phyloP scores from a whole-genome alignment of 2,113 vertebrate species.

The Actinemys pallida region DNA sequence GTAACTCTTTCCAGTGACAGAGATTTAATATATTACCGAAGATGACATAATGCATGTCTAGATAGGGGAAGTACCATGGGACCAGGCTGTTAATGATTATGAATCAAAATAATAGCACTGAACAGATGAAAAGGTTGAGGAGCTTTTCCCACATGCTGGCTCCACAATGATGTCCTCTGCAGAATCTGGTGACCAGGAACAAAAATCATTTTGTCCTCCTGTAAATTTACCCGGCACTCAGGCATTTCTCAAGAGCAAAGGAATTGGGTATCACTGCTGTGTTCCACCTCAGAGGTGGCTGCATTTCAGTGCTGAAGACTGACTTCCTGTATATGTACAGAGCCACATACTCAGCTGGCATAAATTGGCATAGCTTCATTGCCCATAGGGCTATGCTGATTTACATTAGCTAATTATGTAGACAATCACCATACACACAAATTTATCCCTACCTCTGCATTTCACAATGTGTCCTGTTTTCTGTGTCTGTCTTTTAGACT shows the following conservation, averaged over 20 bases:
- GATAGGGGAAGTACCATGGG: background rate
- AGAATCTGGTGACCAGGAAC: background rate
- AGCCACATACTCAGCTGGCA: background rate
- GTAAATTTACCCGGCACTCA: background rate
- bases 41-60: background rate
- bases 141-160: background rate
- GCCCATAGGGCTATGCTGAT: background rate
- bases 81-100: background rate
- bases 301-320: background rate
- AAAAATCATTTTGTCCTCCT: background rate
- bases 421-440: fast-evolving
- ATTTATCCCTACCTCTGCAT: background rate
- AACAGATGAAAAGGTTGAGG: background rate
- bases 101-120: background rate
- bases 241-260: background rate
- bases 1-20: background rate
- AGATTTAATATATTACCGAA: background rate
- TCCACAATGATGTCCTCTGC: background rate
- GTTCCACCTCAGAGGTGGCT: conserved; percentile 4
- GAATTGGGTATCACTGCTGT: background rate
- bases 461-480: background rate
- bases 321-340: background rate
- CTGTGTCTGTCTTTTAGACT: background rate
- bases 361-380: background rate
- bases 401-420: background rate